phyloP scores from a whole-genome alignment of 2,797 vertebrate species.

The Distichodus sexfasciatus region DNA sequence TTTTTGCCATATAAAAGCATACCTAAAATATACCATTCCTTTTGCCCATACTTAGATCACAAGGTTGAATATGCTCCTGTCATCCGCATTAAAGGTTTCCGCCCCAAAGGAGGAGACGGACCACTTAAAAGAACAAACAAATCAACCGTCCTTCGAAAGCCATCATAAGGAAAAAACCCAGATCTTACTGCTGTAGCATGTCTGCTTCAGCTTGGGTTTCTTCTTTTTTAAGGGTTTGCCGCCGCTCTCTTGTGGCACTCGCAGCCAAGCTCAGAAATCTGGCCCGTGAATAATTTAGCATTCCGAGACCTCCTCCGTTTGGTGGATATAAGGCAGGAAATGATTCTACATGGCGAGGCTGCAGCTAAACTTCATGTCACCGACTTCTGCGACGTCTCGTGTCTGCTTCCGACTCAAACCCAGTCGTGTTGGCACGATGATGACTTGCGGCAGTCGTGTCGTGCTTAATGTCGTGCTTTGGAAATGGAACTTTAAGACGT shows the following conservation, averaged over 20 bases:
- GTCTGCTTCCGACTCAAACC: too few relatives aligned
- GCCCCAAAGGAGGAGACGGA: not conserved
- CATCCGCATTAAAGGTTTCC: too few relatives aligned
- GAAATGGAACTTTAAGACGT: too few relatives aligned
- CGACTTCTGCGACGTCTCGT: slow-evolving; percentile 5
- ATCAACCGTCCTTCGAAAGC: not conserved
- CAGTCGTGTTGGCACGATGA: too few relatives aligned
- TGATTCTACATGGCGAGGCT: not conserved
- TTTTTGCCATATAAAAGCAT: too few relatives aligned
- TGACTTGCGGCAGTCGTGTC: too few relatives aligned
- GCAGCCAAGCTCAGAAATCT: not conserved
- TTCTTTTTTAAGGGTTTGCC: slow-evolving; percentile 20
- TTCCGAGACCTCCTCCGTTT: slow-evolving; percentile 2
- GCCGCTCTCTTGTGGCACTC: not conserved
- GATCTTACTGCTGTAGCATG: not conserved
- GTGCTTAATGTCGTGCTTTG: too few relatives aligned
- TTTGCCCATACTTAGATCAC: too few relatives aligned
- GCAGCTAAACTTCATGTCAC: not conserved
- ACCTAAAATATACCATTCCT: too few relatives aligned
- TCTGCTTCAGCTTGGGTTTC: too few relatives aligned
- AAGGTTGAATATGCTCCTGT: slow-evolving; percentile 11
- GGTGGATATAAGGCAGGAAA: slow-evolving; percentile 15
- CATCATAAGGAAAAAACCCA: not conserved
- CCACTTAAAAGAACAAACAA: slow-evolving; percentile 31
- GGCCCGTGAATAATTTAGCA: slow-evolving; percentile 32